Conservation (phyloP, 2,888 invertebrate species). For the Volucella inanis region DNA sequence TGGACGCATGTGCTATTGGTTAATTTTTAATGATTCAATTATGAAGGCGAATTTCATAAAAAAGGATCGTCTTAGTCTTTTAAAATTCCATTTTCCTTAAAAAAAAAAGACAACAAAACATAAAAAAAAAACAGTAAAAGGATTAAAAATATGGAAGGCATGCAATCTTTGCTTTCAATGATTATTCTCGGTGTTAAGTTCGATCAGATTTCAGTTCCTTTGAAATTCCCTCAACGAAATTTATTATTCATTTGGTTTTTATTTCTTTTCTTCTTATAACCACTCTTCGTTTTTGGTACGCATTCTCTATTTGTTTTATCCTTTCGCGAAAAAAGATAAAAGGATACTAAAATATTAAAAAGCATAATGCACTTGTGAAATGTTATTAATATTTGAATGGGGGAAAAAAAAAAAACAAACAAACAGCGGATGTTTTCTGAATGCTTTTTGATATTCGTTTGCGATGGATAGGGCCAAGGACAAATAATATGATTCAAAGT, state of each 20-base stretch:
- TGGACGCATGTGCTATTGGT: not conserved
- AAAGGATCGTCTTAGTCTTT: not conserved
- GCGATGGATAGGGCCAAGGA: not conserved
- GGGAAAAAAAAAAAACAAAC: not conserved
- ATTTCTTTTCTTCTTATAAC: slow-evolving; percentile 18
- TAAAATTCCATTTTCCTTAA: not conserved
- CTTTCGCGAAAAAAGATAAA: not conserved
- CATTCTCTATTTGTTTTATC: not conserved
- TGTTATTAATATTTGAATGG: slow-evolving; percentile 31
- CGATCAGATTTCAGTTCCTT: slow-evolving; percentile 20
- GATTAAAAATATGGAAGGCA: slow-evolving; percentile 19
- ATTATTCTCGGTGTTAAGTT: slow-evolving; percentile 26
- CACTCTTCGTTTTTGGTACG: slow-evolving; percentile 1
- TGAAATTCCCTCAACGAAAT: not conserved
- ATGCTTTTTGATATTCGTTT: slow-evolving; percentile 3
- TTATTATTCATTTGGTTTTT: slow-evolving; percentile 44
- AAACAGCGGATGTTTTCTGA: not conserved
- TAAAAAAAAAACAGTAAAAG: slow-evolving; percentile 11
- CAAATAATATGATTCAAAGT: not conserved
- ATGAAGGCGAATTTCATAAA: slow-evolving; percentile 15
- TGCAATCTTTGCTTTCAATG: slow-evolving; percentile 4
- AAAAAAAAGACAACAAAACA: not conserved
- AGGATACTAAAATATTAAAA: slow-evolving; percentile 41
- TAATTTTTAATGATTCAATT: slow-evolving; percentile 28
- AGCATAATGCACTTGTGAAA: slow-evolving; percentile 51